Evolutionary conservation across 1,140 invertebrate genomes (phyloP), one percentile per base, ranked within the genome.

Genomic region (Antheraea mylitta): DNA sequence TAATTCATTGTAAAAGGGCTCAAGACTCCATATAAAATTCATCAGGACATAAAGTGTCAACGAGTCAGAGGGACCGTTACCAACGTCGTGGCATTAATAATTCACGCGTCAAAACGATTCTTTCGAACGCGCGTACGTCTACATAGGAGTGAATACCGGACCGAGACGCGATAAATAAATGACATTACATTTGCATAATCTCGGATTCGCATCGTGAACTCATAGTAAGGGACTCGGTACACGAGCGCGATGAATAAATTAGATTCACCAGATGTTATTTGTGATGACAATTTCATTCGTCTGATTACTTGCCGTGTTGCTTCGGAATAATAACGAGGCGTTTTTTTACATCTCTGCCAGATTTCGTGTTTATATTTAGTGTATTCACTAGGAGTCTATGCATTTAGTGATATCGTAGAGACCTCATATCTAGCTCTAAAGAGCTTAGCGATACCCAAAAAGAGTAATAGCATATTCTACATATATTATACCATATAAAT

Each of bases 231-330:
- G 36, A 38, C 37, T 36, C 62, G 63, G 42, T 42, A 66, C 53
- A 69, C 58, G 58, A 68, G 64, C 42, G 53, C 42, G 60, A 69
- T 73, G 76, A 73, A 75, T 78, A 78, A 78, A 78, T 75, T 78
- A 75, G n/a, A 69, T 67, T 71, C 69, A 67, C 66, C 76, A 66
- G 67, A 77, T 73, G 76, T 79, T 81, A 78, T 78, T 78, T 78
- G 74, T 73, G 75, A 81, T 76, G 77, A 80, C 78, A 79, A 81
- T 81, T 83, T 80, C 79, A 81, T 78, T 72, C 73, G 71, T 74
- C 69, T 75, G 74, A 81, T 81, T 80, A 73, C 77, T 77, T 72
- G 73, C 70, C 66, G 68, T 68, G 61, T 42, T 36, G 71, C 61
- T 75, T 66, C 76, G 36, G 78, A 83, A 83, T 83, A 81, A 75